These are phyloP conservation scores for Drosophila pseudotakahashii DNA, from an alignment of 2,888 invertebrate species.

Conservation along the genomic window DNA sequence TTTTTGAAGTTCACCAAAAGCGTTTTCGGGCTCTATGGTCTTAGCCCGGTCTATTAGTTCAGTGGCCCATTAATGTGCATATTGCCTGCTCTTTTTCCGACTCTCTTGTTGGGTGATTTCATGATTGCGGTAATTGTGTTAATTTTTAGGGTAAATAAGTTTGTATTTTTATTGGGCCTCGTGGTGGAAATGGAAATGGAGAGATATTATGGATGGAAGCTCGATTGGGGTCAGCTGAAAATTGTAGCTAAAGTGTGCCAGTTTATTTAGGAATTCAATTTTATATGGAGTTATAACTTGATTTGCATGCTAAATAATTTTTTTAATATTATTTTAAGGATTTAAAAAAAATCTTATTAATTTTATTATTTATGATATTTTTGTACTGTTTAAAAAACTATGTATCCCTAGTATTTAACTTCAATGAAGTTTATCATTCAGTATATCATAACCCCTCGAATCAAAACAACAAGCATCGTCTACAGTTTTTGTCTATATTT, in stretches of 20 bases:
- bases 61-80: conserved; percentile 79
- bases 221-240: conserved; percentile 59
- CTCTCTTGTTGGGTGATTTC: conserved; percentile 33
- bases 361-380: too few species aligned
- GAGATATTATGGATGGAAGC: conserved; percentile 8
- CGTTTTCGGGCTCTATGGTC: conserved; percentile 40
- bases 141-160: conserved; percentile 60
- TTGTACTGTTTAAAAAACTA: too few species aligned
- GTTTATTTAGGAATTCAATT: not conserved
- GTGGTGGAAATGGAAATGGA: not conserved
- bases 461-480: conserved; percentile 6
- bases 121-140: conserved; percentile 80
- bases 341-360: too few species aligned
- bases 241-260: conserved; percentile 15
- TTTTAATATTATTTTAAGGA: too few species aligned
- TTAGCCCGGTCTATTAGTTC: conserved; percentile 71
- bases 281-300: not conserved
- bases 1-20: conserved; percentile 69
- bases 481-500: conserved; percentile 48
- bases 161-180: conserved; percentile 34
- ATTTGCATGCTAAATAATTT: not conserved
- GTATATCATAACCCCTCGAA: conserved; percentile 1
- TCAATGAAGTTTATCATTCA: not conserved
- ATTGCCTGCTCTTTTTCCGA: conserved; percentile 58
- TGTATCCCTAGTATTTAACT: not conserved